phyloP scores from a whole-genome alignment of 2,113 vertebrate species.

The Lichenostomus cassidix region DNA sequence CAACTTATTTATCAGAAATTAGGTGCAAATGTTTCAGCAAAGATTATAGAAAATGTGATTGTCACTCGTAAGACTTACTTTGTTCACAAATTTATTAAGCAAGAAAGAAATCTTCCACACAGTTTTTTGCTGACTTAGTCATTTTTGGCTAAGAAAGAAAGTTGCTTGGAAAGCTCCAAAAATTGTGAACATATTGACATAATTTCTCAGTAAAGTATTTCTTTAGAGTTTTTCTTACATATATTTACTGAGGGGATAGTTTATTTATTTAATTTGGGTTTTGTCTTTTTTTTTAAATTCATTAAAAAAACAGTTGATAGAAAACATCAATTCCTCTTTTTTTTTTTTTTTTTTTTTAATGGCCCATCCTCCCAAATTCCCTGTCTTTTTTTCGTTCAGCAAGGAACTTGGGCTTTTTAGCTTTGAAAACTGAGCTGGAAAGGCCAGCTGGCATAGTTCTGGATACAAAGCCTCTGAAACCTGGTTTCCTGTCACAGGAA shows the following conservation, averaged over 20 bases:
- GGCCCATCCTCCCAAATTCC: neutral
- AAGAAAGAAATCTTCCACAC: neutral
- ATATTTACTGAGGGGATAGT: rapidly evolving
- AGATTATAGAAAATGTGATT: neutral
- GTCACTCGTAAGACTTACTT: neutral
- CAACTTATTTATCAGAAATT: neutral
- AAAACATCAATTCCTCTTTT: neutral
- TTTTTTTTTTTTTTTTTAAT: neutral
- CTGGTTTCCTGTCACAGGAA: neutral
- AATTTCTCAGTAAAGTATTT: neutral
- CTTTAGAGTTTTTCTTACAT: neutral
- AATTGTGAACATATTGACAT: neutral
- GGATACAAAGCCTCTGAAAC: rapidly evolving
- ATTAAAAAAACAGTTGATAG: neutral
- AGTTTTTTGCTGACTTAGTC: neutral
- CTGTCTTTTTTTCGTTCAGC: neutral
- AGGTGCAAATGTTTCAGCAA: neutral
- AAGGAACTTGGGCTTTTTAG: neutral
- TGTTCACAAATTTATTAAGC: neutral
- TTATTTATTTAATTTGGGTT: neutral
- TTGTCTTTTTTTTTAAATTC: neutral
- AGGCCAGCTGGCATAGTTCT: neutral
- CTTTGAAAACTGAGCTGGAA: neutral
- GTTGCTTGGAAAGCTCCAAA: neutral
- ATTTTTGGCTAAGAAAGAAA: neutral